phyloP scores from a whole-genome alignment of 2,797 vertebrate species.

The Crenichthys baileyi region DNA sequence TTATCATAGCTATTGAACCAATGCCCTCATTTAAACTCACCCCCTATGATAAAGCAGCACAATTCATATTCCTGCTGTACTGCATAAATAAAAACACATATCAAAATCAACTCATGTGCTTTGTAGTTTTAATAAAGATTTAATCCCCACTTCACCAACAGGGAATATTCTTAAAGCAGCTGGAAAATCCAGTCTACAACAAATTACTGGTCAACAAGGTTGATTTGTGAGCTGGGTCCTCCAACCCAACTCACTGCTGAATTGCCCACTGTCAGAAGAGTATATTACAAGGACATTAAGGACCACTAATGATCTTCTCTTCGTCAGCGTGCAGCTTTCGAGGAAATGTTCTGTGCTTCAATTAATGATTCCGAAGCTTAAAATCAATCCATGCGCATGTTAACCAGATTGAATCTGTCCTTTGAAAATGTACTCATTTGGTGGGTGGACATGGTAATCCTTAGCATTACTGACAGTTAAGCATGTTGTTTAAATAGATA shows the following conservation, averaged over 20 bases:
- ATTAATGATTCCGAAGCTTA: slow-evolving; percentile 78
- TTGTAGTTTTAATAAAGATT: slow-evolving; percentile 3
- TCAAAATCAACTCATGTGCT: neutral
- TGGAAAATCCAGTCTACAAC: slow-evolving; percentile 63
- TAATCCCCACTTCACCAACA: slow-evolving; percentile 16
- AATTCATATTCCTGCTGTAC: slow-evolving; percentile 8
- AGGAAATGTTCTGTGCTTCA: slow-evolving; percentile 77
- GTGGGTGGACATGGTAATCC: slow-evolving; percentile 72
- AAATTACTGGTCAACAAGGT: slow-evolving; percentile 78
- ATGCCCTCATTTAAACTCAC: slow-evolving; percentile 36
- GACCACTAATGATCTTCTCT: slow-evolving; percentile 79
- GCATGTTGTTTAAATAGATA: slow-evolving; percentile 60
- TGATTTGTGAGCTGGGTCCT: slow-evolving; percentile 74
- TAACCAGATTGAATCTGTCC: slow-evolving; percentile 76
- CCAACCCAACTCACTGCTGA: slow-evolving; percentile 68
- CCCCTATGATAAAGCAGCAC: slow-evolving; percentile 41
- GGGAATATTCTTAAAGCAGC: slow-evolving; percentile 62
- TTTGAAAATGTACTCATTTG: slow-evolving; percentile 74
- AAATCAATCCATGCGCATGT: slow-evolving; percentile 77
- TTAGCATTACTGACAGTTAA: slow-evolving; percentile 78
- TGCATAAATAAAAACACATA: neutral
- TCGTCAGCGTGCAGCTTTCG: slow-evolving; percentile 75
- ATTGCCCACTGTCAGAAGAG: slow-evolving; percentile 69
- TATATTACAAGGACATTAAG: slow-evolving; percentile 80
- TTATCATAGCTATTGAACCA: slow-evolving; percentile 76